These are phyloP conservation scores for Petrocephalus zakoni DNA, from an alignment of 2,113 vertebrate genomes.

Conservation along the genomic window DNA sequence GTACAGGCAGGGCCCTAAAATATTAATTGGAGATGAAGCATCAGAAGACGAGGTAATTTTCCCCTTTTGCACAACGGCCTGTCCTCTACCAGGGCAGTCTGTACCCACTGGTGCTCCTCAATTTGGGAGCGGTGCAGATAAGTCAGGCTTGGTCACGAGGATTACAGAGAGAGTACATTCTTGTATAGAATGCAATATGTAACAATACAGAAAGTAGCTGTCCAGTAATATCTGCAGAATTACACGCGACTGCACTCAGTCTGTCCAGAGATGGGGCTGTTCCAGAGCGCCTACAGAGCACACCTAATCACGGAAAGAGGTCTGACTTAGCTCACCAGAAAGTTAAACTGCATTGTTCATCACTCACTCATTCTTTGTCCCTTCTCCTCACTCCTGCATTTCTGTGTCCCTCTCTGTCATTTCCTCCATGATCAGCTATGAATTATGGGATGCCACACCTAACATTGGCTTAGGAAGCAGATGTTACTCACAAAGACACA, in stretches of 20 bases:
- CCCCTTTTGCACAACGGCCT: constrained; percentile 18
- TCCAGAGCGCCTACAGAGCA: background rate
- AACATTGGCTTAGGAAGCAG: background rate
- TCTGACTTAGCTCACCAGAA: background rate
- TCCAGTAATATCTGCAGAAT: background rate
- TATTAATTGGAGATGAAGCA: constrained; percentile 54
- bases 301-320: background rate
- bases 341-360: background rate
- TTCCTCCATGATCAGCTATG: background rate
- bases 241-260: background rate
- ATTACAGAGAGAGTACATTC: background rate
- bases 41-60: constrained; percentile 34
- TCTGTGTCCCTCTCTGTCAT: background rate
- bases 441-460: background rate
- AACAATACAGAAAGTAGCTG: background rate
- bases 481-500: background rate
- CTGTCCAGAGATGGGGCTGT: background rate
- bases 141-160: background rate
- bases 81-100: constrained; percentile 22
- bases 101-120: background rate
- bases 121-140: background rate
- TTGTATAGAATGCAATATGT: background rate
- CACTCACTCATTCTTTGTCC: background rate
- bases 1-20: constrained; percentile 46
- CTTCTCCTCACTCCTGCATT: background rate